Evolutionary conservation across 2,797 vertebrate species (phyloP).

Genomic region (Eremophila alpestris): DNA sequence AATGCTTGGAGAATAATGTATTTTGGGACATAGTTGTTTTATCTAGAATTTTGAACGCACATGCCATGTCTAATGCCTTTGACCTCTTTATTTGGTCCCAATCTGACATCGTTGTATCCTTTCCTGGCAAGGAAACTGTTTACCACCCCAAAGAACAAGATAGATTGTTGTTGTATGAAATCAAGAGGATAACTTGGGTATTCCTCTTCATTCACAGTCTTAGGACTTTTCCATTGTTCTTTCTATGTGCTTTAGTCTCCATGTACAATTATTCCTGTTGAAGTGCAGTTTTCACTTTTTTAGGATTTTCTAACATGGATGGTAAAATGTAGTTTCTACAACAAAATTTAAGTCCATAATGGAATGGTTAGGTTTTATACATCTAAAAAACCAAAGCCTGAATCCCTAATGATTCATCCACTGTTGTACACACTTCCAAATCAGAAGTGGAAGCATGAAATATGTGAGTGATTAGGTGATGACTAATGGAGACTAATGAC

Average conservation of each 20-base stretch:
- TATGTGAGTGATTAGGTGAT: neutral
- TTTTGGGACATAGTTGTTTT: neutral
- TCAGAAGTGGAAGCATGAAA: neutral
- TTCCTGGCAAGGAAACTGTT: neutral
- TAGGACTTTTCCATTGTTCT: neutral
- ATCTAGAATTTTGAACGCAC: neutral
- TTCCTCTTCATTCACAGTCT: neutral
- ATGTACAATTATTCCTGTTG: neutral
- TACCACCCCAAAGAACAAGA: neutral
- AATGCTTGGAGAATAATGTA: neutral
- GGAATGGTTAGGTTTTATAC: neutral
- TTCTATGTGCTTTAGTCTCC: neutral
- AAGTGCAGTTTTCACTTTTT: neutral
- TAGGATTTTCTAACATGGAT: neutral
- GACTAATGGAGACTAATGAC: neutral
- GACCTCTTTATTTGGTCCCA: neutral
- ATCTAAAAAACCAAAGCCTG: neutral
- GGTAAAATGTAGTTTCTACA: neutral
- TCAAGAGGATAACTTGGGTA: neutral
- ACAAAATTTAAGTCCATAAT: neutral
- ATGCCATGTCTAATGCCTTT: neutral
- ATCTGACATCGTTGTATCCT: neutral
- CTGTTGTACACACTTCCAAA: neutral
- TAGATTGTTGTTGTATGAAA: neutral
- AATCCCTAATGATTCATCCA: neutral